Conservation (phyloP, 1,140 invertebrate species). For the Pseudomyrmex pallidus region DNA sequence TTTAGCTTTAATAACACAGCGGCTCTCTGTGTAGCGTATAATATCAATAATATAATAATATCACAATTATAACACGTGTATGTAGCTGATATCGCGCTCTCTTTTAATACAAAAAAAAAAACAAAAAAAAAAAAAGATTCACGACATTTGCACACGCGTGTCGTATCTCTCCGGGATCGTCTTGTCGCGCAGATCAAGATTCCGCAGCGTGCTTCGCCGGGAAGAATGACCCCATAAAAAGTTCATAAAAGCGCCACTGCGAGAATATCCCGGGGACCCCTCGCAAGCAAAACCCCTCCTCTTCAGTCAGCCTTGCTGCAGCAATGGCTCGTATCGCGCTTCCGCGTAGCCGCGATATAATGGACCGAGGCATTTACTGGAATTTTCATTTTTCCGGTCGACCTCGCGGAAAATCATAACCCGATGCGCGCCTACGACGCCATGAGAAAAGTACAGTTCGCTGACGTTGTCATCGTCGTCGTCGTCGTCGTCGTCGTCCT, state of each 20-base stretch:
- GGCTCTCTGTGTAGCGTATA: background rate
- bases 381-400: slow-evolving; percentile 82
- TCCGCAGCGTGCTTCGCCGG: slow-evolving; percentile 66
- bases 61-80: background rate
- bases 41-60: background rate
- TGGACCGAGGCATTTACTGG: slow-evolving; percentile 73
- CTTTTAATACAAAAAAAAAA: background rate
- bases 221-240: slow-evolving; percentile 77
- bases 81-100: too few species aligned
- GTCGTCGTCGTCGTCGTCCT: slow-evolving; percentile 18
- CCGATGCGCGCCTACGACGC: slow-evolving; percentile 52
- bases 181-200: slow-evolving; percentile 55
- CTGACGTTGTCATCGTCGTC: slow-evolving; percentile 32
- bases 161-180: slow-evolving; percentile 31
- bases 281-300: slow-evolving; percentile 63
- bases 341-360: slow-evolving; percentile 73
- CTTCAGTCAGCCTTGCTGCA: slow-evolving; percentile 61
- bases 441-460: slow-evolving; percentile 67
- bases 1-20: background rate
- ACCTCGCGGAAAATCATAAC: slow-evolving; percentile 79
- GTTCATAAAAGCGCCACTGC: slow-evolving; percentile 69
- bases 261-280: slow-evolving; percentile 66
- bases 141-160: slow-evolving; percentile 28
- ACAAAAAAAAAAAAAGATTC: background rate
- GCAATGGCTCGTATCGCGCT: slow-evolving; percentile 66